Base-by-base conservation (phyloP, 2,888 invertebrate species). In the Melanophora roralis region DNA sequence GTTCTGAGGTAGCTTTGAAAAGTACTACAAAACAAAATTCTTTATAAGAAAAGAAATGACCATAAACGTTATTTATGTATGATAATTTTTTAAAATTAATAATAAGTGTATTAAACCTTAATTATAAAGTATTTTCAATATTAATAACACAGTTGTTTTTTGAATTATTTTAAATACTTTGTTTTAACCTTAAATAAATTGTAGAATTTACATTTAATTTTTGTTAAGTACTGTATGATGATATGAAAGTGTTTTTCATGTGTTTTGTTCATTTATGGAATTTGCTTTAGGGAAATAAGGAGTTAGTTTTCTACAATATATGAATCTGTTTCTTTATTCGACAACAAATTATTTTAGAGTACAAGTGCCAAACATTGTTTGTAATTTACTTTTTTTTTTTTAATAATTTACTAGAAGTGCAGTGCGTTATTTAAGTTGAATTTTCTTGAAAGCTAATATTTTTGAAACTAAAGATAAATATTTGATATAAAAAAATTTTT, bases 401-500 rank as follows among this genome's bases (percentile, higher is more conserved):
- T 9, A 14, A 55, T 16, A 3, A 36, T 47, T 67, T 68, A 72
- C 71, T 67, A 75, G 34, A 9, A 68, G 80, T 80, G 80, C 80
- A 76, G 76, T 76, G 80, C 72, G 67, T 57, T 19, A 21, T 34
- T 40, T 49, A 57, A 9, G 47, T 65, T 53, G 4, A 19, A 69
- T 64, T 51, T 11, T 62, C 34, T 64, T 57, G 51, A 47, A 47
- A 69, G 64, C 32, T 14, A 34, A 47, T 49, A 27, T 36, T 27
- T 6, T 36, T 8, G 59, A 67, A 64, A 9, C 9, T 4, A 19
- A 53, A 64, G 49, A 64, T 64, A 62, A 45, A 32, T 65, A 71
- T 64, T 47, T 69, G 57, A 72, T 57, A 81, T 72, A 65, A 64
- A 51, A 53, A 57, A 67, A 12, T 34, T 45, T 21, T 36, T 64